Base-by-base conservation (phyloP, 1,140 invertebrate species). In the Melanaphis sacchari region DNA sequence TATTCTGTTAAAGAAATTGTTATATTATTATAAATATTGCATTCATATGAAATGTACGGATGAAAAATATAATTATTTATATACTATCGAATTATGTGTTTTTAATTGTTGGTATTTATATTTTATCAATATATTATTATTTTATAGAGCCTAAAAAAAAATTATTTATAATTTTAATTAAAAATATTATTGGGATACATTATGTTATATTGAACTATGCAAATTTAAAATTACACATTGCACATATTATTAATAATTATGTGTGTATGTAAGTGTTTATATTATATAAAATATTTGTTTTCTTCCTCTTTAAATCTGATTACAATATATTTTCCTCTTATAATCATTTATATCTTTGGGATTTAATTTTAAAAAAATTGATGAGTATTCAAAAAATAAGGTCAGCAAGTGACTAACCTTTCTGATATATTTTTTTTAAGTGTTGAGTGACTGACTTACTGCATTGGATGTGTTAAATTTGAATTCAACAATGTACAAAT, bases 1-100 rank as follows among this genome's bases (percentile, higher is more conserved):
- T 92, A 84, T 81, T 82, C 43, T 92, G 91, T 92, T 92, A 92
- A 92, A 92, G 91, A 92, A 92, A 92, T 92, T 92, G 91, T 92
- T 92, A 92, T 82, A 84, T 82, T 84, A 91, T 84, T 92, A 92
- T 82, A 84, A 91, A 91, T 91, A 91, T 21, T 90, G 40, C 90
- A 81, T 91, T 90, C 41, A 41, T 76, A 91, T 84, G 91, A 36
- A 92, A 92, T 92, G 46, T 92, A 84, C 43, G 59, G 46, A 92
- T 92, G 91, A n/a, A 92, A 92, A 92, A 92, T 92, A 92, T 92
- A 92, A 92, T 92, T 92, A 92, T 92, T 92, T 92, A 92, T 92
- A 84, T 92, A 92, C 43, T 84, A 92, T 92, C 40, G 91, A 92
- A 52, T 92, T 59, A 92, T 92, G 91, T 36, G 76, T 92, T 92